Base-by-base conservation (phyloP, 2,113 vertebrate species). In the Pseudolaguvia tuberculata region DNA sequence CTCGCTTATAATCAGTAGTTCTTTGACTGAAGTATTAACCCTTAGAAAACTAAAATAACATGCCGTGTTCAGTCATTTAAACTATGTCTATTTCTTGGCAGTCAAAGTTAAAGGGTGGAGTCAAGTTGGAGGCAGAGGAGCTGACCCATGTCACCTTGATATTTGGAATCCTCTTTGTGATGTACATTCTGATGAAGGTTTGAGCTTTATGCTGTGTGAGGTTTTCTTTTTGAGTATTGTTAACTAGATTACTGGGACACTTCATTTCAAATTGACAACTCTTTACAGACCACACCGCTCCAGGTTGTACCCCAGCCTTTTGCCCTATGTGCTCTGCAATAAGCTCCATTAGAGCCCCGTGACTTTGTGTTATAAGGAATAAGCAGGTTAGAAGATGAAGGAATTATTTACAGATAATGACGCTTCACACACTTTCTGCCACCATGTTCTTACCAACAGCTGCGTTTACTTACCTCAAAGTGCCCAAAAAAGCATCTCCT, bases 181-280 rank as follows among this genome's bases (percentile, higher is more conserved):
- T 78, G 23, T 39, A 27, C 63, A n/a, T 81, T 29, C 20, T 81
- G 51, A 50, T 81, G 27, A 79, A 79, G 80, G 80, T 81, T 62
- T 72, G 73, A 39, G 1, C 10, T 23, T n/a, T 31, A 15, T 11
- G 17, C 18, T 11, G 21, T 6, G 12, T 45, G 17, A 45, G 31
- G 39, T 14, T 71, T 5, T 57, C n/a, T 57, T 5, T 57, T n/a
- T 51, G 21, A 42, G 21, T 78, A n/a, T 53, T 2, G 71, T 47
- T 76, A 62, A 45, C 17, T 3, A 14, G 15, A 9, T 42, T 42
- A 6, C 9, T 42, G 39, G 39, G 39, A 42, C 39, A 5, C 39
- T 42, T 42, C 5, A 42, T 9, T 42, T 42, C n/a, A n/a, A n/a
- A n/a, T n/a, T n/a, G n/a, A n/a, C n/a, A n/a, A n/a, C n/a, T n/a